A percentile compares a stretch with the other conserved stretches of the same genome.
Evolutionary conservation across 2,888 invertebrate species (phyloP).

Genomic region (Latrodectus elegans): DNA sequence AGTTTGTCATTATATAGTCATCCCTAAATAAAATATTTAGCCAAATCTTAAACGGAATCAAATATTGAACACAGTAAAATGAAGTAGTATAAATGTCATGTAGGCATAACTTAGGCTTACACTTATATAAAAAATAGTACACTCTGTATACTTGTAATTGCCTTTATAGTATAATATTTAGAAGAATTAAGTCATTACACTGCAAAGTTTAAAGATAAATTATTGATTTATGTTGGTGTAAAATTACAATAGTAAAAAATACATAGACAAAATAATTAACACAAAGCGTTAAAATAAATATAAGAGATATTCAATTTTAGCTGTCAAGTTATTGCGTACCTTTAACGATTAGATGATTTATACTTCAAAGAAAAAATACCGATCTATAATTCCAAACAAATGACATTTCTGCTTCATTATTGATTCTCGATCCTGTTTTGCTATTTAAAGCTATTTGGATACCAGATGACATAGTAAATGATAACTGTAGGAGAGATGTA

Average conservation of each 20-base stretch:
- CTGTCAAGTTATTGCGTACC: constrained; percentile 17
- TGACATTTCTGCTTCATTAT: constrained; percentile 41
- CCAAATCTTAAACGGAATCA: no score
- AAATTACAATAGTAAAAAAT: not conserved
- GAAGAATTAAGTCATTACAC: no score
- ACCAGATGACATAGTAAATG: constrained; percentile 45
- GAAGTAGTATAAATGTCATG: no score
- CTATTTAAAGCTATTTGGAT: constrained; percentile 62
- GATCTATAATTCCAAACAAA: constrained; percentile 59
- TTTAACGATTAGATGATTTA: constrained; percentile 60
- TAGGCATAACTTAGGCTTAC: no score
- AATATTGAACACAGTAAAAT: no score
- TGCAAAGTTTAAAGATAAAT: no score
- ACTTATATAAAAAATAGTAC: no score
- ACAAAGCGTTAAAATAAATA: constrained; percentile 6
- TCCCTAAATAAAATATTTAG: no score
- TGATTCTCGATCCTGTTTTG: constrained; percentile 55
- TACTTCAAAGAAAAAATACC: constrained; percentile 31
- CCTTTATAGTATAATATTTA: no score
- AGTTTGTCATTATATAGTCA: no score
- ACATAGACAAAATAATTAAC: constrained; percentile 7
- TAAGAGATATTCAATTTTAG: constrained; percentile 10
- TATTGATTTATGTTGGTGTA: not conserved
- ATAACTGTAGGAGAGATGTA: constrained; percentile 29
- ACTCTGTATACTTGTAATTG: no score